phyloP scores from a whole-genome alignment of 2,888 invertebrate species.

The Orthonychiurus folsomi region DNA sequence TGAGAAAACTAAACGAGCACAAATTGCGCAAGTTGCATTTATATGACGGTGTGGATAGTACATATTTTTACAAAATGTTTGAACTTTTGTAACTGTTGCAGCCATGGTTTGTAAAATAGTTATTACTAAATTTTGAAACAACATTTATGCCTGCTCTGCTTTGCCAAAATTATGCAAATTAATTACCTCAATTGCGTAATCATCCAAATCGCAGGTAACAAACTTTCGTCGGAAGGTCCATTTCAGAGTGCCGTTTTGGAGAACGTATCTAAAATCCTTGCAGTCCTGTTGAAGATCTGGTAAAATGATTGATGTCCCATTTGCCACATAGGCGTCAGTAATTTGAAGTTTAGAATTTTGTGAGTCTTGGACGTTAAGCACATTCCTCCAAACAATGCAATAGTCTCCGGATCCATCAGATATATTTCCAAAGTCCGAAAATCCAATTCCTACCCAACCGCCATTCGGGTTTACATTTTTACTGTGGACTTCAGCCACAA shows the following conservation, averaged over 20 bases:
- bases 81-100: too few relatives aligned
- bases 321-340: slow-evolving; percentile 33
- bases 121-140: too few relatives aligned
- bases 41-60: too few relatives aligned
- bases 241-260: slow-evolving; percentile 53
- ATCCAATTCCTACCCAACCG: slow-evolving; percentile 39
- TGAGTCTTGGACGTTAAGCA: slow-evolving; percentile 10
- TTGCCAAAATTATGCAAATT: too few relatives aligned
- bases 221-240: slow-evolving; percentile 69
- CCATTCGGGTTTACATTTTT: slow-evolving; percentile 23
- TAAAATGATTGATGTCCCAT: slow-evolving; percentile 27
- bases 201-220: slow-evolving; percentile 70
- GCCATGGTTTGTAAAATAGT: too few relatives aligned
- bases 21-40: too few relatives aligned
- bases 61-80: too few relatives aligned
- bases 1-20: too few relatives aligned
- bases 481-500: slow-evolving; percentile 36
- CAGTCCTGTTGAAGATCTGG: slow-evolving; percentile 67
- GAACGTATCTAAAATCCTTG: slow-evolving; percentile 49
- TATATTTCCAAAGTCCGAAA: slow-evolving; percentile 35
- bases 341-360: slow-evolving; percentile 23
- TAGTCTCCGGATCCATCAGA: slow-evolving; percentile 39
- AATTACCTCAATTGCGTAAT: slow-evolving; percentile 67
- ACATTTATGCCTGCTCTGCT: too few relatives aligned
- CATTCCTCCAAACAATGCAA: slow-evolving; percentile 36